Percentiles rank a stretch among this genome's conserved stretches.
phyloP scores from a whole-genome alignment of 2,797 vertebrate genomes.

The Sebastes oblongus region DNA sequence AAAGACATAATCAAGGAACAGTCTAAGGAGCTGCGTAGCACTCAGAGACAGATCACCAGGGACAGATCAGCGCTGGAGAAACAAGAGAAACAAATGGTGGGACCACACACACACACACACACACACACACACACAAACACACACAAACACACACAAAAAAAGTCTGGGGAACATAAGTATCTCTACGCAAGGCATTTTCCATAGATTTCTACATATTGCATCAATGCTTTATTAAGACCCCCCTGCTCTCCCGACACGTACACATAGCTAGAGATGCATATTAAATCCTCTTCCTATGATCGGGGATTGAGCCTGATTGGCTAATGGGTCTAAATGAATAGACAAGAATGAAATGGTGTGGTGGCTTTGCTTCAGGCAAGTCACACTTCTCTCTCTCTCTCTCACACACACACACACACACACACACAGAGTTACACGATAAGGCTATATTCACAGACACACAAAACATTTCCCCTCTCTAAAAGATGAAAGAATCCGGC shows the following conservation, averaged over 20 bases:
- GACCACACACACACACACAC: constrained; percentile 45
- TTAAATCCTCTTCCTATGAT: constrained; percentile 23
- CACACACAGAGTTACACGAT: background rate
- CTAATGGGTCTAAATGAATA: constrained; percentile 62
- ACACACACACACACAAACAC: constrained; percentile 2
- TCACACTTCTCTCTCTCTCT: background rate
- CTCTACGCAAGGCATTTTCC: background rate
- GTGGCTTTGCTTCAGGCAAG: constrained; percentile 62
- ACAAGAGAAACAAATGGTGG: constrained; percentile 98
- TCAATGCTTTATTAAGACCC: constrained; percentile 48
- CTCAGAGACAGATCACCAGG: constrained; percentile 95
- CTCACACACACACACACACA: background rate
- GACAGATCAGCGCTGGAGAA: constrained; percentile 94
- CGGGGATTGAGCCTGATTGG: constrained; percentile 38
- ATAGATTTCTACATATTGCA: constrained; percentile 60
- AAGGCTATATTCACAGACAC: constrained; percentile 21
- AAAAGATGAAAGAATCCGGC: constrained; percentile 68
- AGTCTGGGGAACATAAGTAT: background rate
- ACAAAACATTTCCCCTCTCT: constrained; percentile 40
- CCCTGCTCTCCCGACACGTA: background rate
- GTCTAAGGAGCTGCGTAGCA: constrained; percentile 92
- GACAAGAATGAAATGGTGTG: constrained; percentile 36
- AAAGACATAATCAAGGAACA: constrained; percentile 97
- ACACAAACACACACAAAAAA: background rate
- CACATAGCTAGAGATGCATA: constrained; percentile 10